Percentiles rank a stretch among this genome's conserved stretches.
Evolutionary conservation across 1,140 invertebrate species (phyloP).

Genomic region (Holcopasites calliopsidis): DNA sequence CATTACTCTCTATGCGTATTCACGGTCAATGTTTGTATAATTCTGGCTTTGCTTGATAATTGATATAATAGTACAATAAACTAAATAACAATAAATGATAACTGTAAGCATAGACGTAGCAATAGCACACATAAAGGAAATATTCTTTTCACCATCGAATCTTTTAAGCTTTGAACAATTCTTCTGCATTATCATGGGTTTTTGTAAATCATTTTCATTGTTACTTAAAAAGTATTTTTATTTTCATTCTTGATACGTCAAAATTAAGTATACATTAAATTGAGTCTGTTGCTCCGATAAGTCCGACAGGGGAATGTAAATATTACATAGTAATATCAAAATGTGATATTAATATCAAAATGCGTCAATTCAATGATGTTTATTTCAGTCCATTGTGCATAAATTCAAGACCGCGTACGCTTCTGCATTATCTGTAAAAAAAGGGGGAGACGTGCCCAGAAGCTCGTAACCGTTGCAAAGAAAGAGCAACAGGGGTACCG

Average conservation of each 20-base stretch:
- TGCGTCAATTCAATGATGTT: too few relatives aligned
- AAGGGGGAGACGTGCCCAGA: constrained; percentile 11
- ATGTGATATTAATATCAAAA: too few relatives aligned
- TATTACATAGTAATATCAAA: too few relatives aligned
- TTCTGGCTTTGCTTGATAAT: background rate
- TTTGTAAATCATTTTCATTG: background rate
- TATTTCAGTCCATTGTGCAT: too few relatives aligned
- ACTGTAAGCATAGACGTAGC: constrained; percentile 18
- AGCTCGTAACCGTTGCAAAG: constrained; percentile 5
- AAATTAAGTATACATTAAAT: background rate
- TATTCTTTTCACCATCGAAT: background rate
- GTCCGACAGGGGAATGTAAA: too few relatives aligned
- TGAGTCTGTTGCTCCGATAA: background rate
- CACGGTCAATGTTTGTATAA: constrained; percentile 6
- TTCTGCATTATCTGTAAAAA: constrained; percentile 28
- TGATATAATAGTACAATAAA: too few relatives aligned
- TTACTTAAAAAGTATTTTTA: background rate
- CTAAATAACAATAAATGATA: too few relatives aligned
- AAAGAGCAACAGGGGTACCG: background rate
- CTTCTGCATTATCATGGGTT: background rate
- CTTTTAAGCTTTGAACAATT: too few relatives aligned
- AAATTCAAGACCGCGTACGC: too few relatives aligned
- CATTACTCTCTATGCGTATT: constrained; percentile 17
- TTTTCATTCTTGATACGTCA: background rate
- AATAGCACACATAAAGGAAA: background rate